phyloP scores from a whole-genome alignment of 1,140 invertebrate genomes.

The Drosophila lowei region DNA sequence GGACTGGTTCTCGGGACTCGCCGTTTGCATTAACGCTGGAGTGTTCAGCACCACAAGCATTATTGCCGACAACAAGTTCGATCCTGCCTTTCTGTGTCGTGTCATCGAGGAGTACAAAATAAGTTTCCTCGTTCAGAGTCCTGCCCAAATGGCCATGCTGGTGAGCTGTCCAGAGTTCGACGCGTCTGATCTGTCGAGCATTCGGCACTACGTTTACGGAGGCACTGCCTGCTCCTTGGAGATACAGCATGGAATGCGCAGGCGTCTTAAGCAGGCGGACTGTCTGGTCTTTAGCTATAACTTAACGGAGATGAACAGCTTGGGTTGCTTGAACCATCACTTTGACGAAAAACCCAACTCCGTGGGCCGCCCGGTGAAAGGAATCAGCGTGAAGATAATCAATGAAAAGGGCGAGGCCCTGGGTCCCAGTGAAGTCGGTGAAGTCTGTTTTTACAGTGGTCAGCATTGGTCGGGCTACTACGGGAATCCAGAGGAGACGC shows the following conservation, averaged over 20 bases:
- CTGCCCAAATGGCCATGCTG: constrained; percentile 36
- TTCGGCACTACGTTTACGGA: constrained; percentile 30
- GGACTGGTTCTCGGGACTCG: constrained; percentile 54
- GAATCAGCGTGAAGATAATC: constrained; percentile 70
- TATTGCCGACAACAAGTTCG: constrained; percentile 35
- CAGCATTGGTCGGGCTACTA: constrained; percentile 67
- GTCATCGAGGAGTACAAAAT: constrained; percentile 39
- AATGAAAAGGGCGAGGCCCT: constrained; percentile 39
- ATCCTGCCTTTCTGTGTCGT: constrained; percentile 22
- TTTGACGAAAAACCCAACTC: constrained; percentile 48
- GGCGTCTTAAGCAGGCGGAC: constrained; percentile 8
- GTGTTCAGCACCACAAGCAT: constrained; percentile 48
- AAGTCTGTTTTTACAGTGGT: constrained; percentile 37
- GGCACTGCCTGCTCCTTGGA: constrained; percentile 33
- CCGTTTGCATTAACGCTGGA: constrained; percentile 21
- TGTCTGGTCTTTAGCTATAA: constrained; percentile 33
- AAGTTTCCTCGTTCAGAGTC: constrained; percentile 33
- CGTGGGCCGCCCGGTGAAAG: constrained; percentile 25
- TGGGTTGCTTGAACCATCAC: constrained; percentile 14
- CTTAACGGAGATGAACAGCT: constrained; percentile 40
- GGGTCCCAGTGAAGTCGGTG: constrained; percentile 45
- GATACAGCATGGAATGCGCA: constrained; percentile 27
- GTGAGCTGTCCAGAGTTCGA: constrained; percentile 21
- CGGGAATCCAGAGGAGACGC: constrained; percentile 41
- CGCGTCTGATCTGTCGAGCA: constrained; percentile 17